Evolutionary conservation across 2,888 invertebrate genomes (phyloP), one percentile per base, ranked within the genome.

Genomic region (Empis livida): DNA sequence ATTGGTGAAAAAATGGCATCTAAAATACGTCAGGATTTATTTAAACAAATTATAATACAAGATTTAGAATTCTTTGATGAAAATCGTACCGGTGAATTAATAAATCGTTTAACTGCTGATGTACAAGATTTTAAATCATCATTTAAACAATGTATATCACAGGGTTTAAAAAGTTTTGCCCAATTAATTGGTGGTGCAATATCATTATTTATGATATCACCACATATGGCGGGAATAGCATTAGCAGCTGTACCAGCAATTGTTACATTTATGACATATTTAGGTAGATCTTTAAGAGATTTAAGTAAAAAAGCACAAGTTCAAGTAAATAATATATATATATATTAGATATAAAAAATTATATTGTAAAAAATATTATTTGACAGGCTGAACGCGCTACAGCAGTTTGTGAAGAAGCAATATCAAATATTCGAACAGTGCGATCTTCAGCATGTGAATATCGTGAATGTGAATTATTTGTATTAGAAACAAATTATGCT

Each of bases 91-190:
- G 95, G 95, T 1, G 95, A 95, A 68, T 76, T 96, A 41, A 79
- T 94, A 10, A 92, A 91, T 65, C 82, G 92, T 57, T 71, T 96
- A 52, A 94, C 94, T 23, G 80, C 85, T 42, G 96, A 97, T 70
- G 83, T 96, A 10, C 95, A 97, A 65, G 95, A 96, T 61, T 96
- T 97, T 65, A 97, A 97, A 70, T 92, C 94, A 57, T 86, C 90
- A 2, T 96, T 97, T 63, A 97, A 97, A 65, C 81, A 87, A 60
- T 86, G 87, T 20, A 81, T 97, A 42, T 89, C 95, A 1, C 94
- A 94, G 59, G 96, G 96, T 1, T 67, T 97, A 30, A 74, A 92
- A 48, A 90, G 92, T 42, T 67, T 77, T 5, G 85, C 94, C 0
- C 95, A 95, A 76, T 85, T 93, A 51, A 61, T 76, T 2, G 70